phyloP scores from a whole-genome alignment of 2,113 vertebrate species.

The Chaenocephalus aceratus region DNA sequence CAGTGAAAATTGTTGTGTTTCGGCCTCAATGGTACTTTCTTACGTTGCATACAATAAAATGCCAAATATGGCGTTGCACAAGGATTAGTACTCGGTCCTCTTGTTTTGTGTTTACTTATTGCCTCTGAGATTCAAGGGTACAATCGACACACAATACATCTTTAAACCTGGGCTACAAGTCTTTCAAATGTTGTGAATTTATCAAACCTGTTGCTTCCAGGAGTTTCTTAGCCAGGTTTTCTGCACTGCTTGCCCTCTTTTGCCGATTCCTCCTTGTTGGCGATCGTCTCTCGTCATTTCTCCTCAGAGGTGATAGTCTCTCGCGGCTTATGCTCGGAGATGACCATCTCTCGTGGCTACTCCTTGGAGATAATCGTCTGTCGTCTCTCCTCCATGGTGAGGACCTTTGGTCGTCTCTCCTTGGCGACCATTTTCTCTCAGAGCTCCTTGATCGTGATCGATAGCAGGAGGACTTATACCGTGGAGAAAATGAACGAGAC shows the following conservation, averaged over 20 bases:
- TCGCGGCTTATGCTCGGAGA: background rate
- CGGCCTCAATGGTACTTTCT: too few species aligned
- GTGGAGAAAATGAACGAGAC: constrained; percentile 44
- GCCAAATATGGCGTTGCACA: too few species aligned
- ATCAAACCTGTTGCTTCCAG: constrained; percentile 67
- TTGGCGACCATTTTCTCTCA: background rate
- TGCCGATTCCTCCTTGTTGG: background rate
- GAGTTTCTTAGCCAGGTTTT: constrained; percentile 57
- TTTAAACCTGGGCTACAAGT: background rate
- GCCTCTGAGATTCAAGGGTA: background rate
- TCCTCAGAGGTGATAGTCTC: background rate
- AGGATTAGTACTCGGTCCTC: too few species aligned
- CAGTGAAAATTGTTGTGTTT: background rate
- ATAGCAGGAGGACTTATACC: background rate
- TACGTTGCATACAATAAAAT: too few species aligned
- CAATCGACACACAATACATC: background rate
- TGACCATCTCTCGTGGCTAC: background rate
- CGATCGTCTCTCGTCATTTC: background rate
- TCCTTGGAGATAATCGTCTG: background rate
- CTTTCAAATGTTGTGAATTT: background rate
- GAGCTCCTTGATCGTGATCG: constrained; percentile 39
- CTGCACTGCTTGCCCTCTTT: constrained; percentile 13
- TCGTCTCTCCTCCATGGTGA: background rate
- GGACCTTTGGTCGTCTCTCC: background rate
- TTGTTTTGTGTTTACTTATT: too few species aligned